Conservation (phyloP, 2,888 invertebrate genomes). For the Drosophila macrospina region DNA sequence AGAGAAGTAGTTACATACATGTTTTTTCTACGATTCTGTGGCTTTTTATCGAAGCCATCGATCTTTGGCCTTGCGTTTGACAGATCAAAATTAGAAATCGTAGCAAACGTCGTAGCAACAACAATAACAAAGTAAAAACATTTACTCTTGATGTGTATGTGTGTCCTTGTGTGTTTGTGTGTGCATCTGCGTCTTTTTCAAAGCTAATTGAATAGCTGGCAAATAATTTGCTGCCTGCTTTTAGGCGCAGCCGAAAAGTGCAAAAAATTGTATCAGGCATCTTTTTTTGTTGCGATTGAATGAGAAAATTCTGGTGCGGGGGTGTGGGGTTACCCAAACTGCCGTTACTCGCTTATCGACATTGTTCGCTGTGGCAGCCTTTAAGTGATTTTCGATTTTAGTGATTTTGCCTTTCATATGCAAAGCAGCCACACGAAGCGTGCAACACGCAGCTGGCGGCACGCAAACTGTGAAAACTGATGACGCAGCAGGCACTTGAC, state of each 20-base stretch:
- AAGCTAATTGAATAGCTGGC: constrained; percentile 76
- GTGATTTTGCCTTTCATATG: constrained; percentile 77
- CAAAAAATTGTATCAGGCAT: constrained; percentile 60
- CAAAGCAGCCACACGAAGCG: constrained; percentile 61
- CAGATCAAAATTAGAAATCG: constrained; percentile 83
- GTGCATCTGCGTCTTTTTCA: constrained; percentile 43
- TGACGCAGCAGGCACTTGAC: constrained; percentile 62
- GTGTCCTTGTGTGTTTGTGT: too few relatives aligned
- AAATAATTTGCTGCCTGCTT: constrained; percentile 62
- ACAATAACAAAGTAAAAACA: constrained; percentile 22
- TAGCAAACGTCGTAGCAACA: constrained; percentile 21
- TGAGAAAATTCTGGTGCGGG: neutral
- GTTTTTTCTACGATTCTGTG: constrained; percentile 34
- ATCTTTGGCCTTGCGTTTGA: constrained; percentile 82
- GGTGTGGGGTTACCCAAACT: constrained; percentile 2
- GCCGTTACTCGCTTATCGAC: constrained; percentile 65
- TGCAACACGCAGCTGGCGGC: constrained; percentile 9
- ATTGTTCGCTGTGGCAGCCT: constrained; percentile 46
- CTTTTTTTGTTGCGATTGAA: constrained; percentile 57
- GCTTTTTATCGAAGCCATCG: constrained; percentile 82
- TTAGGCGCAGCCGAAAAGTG: constrained; percentile 65
- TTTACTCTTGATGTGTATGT: constrained; percentile 7
- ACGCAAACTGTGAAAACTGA: constrained; percentile 36
- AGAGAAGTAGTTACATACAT: constrained; percentile 24
- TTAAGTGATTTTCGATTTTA: constrained; percentile 69